A percentile compares a stretch with the other conserved stretches of the same genome.
Evolutionary conservation across 2,797 vertebrate species (phyloP).

Genomic region (Anomalospiza imberbis): DNA sequence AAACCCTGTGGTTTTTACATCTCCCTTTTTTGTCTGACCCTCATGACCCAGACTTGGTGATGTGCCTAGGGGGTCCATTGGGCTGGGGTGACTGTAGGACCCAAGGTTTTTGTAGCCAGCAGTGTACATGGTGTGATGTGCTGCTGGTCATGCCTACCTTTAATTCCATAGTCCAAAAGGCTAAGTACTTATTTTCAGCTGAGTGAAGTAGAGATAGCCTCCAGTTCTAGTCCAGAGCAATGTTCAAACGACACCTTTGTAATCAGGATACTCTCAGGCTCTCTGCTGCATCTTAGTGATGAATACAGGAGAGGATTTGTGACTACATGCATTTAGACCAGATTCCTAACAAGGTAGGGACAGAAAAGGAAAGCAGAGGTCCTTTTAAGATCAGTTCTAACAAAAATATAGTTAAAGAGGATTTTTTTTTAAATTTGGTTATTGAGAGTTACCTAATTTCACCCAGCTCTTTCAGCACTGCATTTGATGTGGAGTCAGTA

Average conservation of each 20-base stretch:
- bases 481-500: not conserved
- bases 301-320: not conserved
- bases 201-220: not conserved
- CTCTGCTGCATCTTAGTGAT: not conserved
- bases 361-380: not conserved
- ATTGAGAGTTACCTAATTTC: not conserved
- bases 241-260: not conserved
- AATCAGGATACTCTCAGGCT: not conserved
- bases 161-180: slow-evolving; percentile 42
- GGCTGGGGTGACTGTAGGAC: not conserved
- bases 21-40: not conserved
- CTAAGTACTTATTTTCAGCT: not conserved
- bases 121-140: not conserved
- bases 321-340: not conserved
- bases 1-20: not conserved
- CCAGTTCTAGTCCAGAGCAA: slow-evolving; percentile 12
- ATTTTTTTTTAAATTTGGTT: not conserved
- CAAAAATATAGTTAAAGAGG: not conserved
- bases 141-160: not conserved
- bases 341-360: not conserved
- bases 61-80: not conserved
- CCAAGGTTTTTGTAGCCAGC: not conserved
- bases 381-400: not conserved
- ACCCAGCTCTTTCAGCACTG: not conserved
- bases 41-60: not conserved